Evolutionary conservation across 30 jellyfish, hydroid and myxozoan species (phyloP).

Genomic region (Hydra vulgaris): DNA sequence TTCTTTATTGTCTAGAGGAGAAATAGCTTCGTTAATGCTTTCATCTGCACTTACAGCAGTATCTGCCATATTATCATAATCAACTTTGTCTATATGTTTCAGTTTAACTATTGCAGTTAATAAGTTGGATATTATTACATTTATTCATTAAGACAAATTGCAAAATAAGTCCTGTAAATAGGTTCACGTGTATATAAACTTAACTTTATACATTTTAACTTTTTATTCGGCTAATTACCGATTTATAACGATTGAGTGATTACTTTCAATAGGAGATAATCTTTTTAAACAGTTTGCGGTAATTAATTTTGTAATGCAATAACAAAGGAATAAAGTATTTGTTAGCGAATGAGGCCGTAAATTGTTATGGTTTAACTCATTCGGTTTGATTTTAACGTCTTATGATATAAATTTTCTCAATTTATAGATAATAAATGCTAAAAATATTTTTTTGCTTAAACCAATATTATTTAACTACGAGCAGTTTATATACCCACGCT

Average conservation of each 20-base stretch:
- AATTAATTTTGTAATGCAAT: too few species aligned
- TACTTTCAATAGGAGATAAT: neutral
- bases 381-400: too few species aligned
- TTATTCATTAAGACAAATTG: neutral
- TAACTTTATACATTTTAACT: neutral
- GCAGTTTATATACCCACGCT: too few species aligned
- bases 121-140: neutral
- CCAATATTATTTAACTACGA: too few species aligned
- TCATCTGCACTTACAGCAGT: neutral
- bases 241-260: neutral
- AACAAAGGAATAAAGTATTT: too few species aligned
- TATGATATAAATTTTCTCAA: too few species aligned
- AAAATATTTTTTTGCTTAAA: too few species aligned
- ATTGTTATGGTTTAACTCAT: too few species aligned
- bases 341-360: too few species aligned
- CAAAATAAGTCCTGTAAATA: too few species aligned
- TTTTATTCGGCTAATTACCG: neutral
- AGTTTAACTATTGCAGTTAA: too few species aligned
- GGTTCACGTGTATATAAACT: neutral
- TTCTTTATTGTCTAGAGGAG: neutral
- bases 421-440: too few species aligned
- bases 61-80: neutral
- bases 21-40: neutral
- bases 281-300: neutral
- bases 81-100: neutral